Conservation (phyloP, 2,888 invertebrate genomes). For the Strigamia maritima region DNA sequence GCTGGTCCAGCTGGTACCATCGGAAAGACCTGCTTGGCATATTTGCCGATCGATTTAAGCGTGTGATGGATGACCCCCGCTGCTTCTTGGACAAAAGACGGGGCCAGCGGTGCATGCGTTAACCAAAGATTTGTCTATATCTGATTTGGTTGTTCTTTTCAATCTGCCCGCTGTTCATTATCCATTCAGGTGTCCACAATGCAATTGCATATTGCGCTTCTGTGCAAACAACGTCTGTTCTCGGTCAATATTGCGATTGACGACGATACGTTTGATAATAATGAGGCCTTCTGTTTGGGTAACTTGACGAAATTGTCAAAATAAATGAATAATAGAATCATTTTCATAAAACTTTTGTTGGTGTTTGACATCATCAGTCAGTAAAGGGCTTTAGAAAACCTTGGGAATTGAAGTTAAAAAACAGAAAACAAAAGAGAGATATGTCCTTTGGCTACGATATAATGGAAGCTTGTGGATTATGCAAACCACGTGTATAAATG, state of each 20-base stretch:
- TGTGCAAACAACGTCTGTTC: conserved; percentile 13
- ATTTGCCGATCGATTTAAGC: conserved; percentile 1
- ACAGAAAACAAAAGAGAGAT: neutral
- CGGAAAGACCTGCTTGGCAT: neutral
- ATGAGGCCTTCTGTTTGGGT: neutral
- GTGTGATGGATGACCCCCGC: conserved; percentile 8
- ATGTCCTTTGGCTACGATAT: neutral
- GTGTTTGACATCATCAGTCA: neutral
- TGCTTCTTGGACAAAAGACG: conserved; percentile 7
- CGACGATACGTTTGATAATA: neutral
- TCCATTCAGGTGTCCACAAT: neutral
- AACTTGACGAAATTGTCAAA: neutral
- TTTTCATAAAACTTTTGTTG: too few relatives aligned
- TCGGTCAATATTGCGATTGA: neutral
- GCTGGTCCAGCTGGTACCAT: neutral
- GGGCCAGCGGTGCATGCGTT: neutral
- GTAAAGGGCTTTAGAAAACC: neutral
- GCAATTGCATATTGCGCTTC: neutral
- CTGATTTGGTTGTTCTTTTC: conserved; percentile 5
- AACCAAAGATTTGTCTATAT: neutral
- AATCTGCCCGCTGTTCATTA: neutral
- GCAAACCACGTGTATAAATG: conserved; percentile 22
- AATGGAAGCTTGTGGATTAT: conserved; percentile 24
- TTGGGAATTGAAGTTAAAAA: neutral
- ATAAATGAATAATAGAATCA: too few relatives aligned